Evolutionary conservation across 1,140 invertebrate species (phyloP).

Genomic region (Popillia japonica): DNA sequence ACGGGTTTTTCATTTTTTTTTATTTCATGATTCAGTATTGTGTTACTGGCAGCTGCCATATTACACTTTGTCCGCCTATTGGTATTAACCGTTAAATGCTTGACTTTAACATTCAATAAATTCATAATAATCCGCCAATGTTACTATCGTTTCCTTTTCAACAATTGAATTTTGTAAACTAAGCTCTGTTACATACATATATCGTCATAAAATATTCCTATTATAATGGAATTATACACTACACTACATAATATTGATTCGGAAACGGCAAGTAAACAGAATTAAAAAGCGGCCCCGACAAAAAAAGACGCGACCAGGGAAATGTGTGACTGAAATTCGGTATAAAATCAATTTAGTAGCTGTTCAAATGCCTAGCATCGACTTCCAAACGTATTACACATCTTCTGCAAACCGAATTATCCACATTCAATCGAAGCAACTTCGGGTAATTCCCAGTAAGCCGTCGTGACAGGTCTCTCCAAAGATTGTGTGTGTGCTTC

Average conservation of each 20-base stretch:
- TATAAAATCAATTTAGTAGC: conserved; percentile 15
- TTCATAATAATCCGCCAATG: too few relatives aligned
- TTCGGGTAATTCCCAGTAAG: not conserved
- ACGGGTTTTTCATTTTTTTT: too few relatives aligned
- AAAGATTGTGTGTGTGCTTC: not conserved
- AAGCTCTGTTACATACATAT: not conserved
- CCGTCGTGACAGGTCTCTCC: not conserved
- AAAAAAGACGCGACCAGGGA: not conserved
- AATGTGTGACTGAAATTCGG: not conserved
- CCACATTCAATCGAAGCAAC: conserved; percentile 14
- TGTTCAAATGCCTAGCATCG: not conserved
- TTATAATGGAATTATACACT: not conserved
- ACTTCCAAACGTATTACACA: conserved; percentile 6
- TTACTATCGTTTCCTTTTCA: too few relatives aligned
- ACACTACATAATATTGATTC: not conserved
- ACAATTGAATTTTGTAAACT: too few relatives aligned
- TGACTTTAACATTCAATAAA: too few relatives aligned
- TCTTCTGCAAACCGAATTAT: not conserved
- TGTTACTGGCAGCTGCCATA: too few relatives aligned
- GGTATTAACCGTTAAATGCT: too few relatives aligned
- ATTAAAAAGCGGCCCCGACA: not conserved
- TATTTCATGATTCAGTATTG: too few relatives aligned
- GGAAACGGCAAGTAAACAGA: not conserved
- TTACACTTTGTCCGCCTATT: too few relatives aligned
- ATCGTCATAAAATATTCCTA: not conserved